Conservation (phyloP, 1,140 invertebrate genomes). For the Arctopsyche grandis region DNA sequence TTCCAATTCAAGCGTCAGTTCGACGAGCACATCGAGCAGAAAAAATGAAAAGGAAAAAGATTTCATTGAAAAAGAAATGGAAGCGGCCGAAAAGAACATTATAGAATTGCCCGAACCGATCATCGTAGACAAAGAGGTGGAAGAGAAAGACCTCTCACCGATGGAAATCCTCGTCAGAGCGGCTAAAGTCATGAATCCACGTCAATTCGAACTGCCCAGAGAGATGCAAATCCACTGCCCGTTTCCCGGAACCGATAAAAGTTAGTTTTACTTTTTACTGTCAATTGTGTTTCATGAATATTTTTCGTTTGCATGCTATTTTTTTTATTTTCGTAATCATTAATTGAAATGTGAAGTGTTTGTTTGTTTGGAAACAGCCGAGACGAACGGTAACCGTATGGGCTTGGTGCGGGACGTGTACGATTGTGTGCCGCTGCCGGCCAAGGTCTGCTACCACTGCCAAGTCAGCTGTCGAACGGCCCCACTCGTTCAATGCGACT, state of each 20-base stretch:
- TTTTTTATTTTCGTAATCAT: neutral
- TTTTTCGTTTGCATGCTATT: too few relatives aligned
- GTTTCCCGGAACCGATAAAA: slow-evolving; percentile 85
- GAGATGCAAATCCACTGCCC: slow-evolving; percentile 80
- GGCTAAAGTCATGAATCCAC: slow-evolving; percentile 85
- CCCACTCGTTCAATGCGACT: slow-evolving; percentile 91
- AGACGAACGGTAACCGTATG: slow-evolving; percentile 53
- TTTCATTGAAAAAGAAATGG: slow-evolving; percentile 17
- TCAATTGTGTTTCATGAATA: neutral
- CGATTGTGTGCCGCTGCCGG: slow-evolving; percentile 83
- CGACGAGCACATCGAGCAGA: slow-evolving; percentile 46
- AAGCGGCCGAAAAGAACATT: slow-evolving; percentile 5
- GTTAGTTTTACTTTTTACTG: slow-evolving; percentile 56
- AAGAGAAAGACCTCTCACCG: slow-evolving; percentile 67
- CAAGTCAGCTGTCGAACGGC: slow-evolving; percentile 83
- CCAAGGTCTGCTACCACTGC: slow-evolving; percentile 85
- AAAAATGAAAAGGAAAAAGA: slow-evolving; percentile 45
- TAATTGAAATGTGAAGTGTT: slow-evolving; percentile 1
- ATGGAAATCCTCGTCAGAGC: slow-evolving; percentile 82
- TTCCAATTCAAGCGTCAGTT: slow-evolving; percentile 51
- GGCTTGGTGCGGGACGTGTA: slow-evolving; percentile 76
- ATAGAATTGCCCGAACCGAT: neutral
- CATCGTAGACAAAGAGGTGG: neutral
- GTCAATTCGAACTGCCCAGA: slow-evolving; percentile 86
- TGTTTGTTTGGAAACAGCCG: neutral